These are phyloP conservation scores for Antitype chi DNA, from an alignment of 2,888 invertebrate genomes.

Conservation along the genomic window DNA sequence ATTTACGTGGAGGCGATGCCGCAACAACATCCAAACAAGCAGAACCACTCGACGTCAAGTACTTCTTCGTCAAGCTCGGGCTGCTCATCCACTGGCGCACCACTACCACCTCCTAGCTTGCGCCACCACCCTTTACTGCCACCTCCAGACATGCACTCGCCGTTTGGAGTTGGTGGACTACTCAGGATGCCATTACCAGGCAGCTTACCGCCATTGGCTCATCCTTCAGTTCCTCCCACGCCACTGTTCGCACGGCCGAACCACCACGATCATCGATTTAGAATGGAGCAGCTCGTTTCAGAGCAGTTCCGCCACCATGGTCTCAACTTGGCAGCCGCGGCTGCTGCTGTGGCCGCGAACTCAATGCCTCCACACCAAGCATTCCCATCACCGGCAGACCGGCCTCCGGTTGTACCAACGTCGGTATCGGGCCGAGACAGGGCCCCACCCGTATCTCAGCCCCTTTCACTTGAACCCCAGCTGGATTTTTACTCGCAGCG, in stretches of 20 bases:
- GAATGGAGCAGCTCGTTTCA: slow-evolving; percentile 96
- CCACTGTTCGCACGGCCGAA: slow-evolving; percentile 94
- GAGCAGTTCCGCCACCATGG: slow-evolving; percentile 96
- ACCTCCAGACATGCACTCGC: slow-evolving; percentile 94
- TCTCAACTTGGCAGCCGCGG: slow-evolving; percentile 94
- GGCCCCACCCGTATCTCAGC: slow-evolving; percentile 90
- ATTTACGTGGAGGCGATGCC: slow-evolving; percentile 95
- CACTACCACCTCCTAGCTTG: slow-evolving; percentile 91
- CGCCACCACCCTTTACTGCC: slow-evolving; percentile 93
- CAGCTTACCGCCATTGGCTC: slow-evolving; percentile 91
- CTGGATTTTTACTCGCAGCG: slow-evolving; percentile 99
- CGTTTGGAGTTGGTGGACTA: slow-evolving; percentile 93
- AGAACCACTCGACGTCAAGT: slow-evolving; percentile 91
- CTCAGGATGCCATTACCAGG: slow-evolving; percentile 94
- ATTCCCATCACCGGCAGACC: slow-evolving; percentile 91
- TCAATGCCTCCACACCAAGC: slow-evolving; percentile 91
- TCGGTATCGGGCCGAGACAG: slow-evolving; percentile 88
- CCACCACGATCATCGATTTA: slow-evolving; percentile 94
- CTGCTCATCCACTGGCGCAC: slow-evolving; percentile 88
- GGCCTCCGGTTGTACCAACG: slow-evolving; percentile 89
- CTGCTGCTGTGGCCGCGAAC: slow-evolving; percentile 92
- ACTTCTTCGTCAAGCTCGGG: slow-evolving; percentile 91
- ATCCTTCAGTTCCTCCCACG: slow-evolving; percentile 93
- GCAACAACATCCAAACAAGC: slow-evolving; percentile 83
- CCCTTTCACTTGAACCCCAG: slow-evolving; percentile 95